These are phyloP conservation scores for Hydropotes inermis DNA, from an alignment of 2,113 vertebrate species.

Conservation along the genomic window DNA sequence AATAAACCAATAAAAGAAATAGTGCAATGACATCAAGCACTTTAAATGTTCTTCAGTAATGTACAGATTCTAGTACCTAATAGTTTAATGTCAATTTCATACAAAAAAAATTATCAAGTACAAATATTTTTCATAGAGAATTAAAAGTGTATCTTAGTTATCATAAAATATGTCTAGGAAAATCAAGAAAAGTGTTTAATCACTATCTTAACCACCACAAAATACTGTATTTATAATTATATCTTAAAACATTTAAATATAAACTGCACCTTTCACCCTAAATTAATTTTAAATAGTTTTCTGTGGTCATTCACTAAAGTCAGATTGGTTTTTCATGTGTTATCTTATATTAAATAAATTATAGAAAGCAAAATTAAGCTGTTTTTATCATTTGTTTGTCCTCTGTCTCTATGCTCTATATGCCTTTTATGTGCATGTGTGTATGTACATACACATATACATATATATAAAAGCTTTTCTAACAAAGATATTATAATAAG, in stretches of 20 bases:
- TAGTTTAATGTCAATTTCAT: background rate
- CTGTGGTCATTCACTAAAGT: background rate
- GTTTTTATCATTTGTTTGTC: background rate
- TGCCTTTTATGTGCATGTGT: background rate
- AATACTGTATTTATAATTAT: background rate
- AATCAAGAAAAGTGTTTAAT: background rate
- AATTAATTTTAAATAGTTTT: constrained; percentile 13
- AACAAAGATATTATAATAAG: background rate
- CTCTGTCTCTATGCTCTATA: background rate
- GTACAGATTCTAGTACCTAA: background rate
- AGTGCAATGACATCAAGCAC: background rate
- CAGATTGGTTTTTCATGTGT: background rate
- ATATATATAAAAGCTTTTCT: background rate
- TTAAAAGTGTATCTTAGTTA: background rate
- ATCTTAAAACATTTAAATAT: constrained; percentile 31
- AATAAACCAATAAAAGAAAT: constrained; percentile 40
- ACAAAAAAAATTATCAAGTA: background rate
- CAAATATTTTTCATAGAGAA: background rate
- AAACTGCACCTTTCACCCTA: background rate
- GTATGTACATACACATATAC: background rate
- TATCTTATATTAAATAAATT: background rate
- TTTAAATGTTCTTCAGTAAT: background rate
- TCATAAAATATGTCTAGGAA: background rate
- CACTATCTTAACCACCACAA: background rate
- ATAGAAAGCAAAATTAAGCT: background rate